phyloP scores from a whole-genome alignment of 1,140 invertebrate species.

The Pogonus chalceus region DNA sequence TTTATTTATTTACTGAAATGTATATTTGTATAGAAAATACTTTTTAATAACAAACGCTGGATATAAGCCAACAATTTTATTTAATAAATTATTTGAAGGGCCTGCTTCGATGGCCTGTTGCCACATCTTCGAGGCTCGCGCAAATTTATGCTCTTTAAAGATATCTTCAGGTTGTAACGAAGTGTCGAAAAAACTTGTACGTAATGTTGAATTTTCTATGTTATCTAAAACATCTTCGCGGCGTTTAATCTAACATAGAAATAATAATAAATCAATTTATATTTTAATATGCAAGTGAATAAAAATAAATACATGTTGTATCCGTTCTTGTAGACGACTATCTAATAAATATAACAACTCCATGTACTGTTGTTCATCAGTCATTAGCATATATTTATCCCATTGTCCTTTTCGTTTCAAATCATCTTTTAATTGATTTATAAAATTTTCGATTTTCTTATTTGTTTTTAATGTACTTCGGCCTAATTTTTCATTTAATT shows the following conservation, averaged over 20 bases:
- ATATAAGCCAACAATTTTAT: slow-evolving; percentile 22
- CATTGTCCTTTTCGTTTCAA: slow-evolving; percentile 24
- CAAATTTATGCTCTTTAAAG: slow-evolving; percentile 22
- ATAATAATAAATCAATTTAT: no score
- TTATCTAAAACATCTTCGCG: slow-evolving; percentile 31
- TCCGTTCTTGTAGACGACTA: slow-evolving; percentile 21
- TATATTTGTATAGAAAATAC: slow-evolving; percentile 13
- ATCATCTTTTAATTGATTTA: slow-evolving; percentile 28
- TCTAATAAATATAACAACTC: slow-evolving; percentile 26
- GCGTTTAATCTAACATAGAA: slow-evolving; percentile 16
- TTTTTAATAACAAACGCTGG: slow-evolving; percentile 25
- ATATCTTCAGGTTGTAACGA: slow-evolving; percentile 15
- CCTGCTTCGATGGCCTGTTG: slow-evolving; percentile 28
- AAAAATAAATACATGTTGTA: slow-evolving; percentile 17
- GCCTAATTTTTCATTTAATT: slow-evolving; percentile 17
- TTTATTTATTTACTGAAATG: not conserved
- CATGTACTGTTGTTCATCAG: slow-evolving; percentile 23
- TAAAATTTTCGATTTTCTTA: slow-evolving; percentile 25
- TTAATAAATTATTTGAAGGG: slow-evolving; percentile 23
- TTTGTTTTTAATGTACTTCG: slow-evolving; percentile 25
- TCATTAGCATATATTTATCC: slow-evolving; percentile 16
- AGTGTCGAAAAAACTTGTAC: slow-evolving; percentile 26
- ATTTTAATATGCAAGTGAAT: not conserved
- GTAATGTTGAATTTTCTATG: slow-evolving; percentile 26
- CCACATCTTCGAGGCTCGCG: slow-evolving; percentile 30